Conservation (phyloP, 92 coral and sea anemone species). For the Phenganax marumi region DNA sequence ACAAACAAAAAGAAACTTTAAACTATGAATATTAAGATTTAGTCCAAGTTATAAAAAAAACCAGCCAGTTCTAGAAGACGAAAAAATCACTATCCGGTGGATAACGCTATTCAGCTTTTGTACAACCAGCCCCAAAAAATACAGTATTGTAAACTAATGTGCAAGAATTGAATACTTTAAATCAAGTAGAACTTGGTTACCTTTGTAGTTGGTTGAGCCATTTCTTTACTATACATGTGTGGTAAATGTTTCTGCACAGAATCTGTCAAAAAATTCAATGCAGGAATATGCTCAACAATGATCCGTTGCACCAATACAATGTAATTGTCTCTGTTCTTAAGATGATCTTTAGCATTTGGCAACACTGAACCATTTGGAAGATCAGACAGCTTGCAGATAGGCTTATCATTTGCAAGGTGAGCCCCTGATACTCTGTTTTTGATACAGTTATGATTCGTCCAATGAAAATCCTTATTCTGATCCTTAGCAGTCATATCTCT, state of each 20-base stretch:
- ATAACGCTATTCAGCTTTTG: not conserved
- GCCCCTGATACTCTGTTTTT: constrained; percentile 7
- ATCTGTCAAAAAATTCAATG: not conserved
- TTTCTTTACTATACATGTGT: constrained; percentile 3
- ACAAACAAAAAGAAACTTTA: too few relatives aligned
- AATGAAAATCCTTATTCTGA: constrained; percentile 5
- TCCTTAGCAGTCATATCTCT: constrained; percentile 1
- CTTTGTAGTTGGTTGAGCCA: not conserved
- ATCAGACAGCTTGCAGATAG: not conserved
- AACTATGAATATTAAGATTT: too few relatives aligned
- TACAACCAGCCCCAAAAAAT: not conserved
- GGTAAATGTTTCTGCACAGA: constrained; percentile 5
- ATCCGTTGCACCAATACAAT: not conserved
- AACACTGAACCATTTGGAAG: not conserved
- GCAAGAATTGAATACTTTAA: not conserved
- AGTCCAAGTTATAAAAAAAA: too few relatives aligned
- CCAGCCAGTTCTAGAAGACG: too few relatives aligned
- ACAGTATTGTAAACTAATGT: not conserved
- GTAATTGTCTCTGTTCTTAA: not conserved
- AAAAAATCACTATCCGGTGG: too few relatives aligned
- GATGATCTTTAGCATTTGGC: not conserved
- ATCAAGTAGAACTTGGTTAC: not conserved
- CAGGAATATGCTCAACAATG: not conserved
- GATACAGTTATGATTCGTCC: constrained; percentile 3
- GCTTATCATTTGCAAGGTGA: not conserved